A percentile compares a stretch with the other conserved stretches of the same genome.
phyloP scores from a whole-genome alignment of 2,888 invertebrate species.

The Eilema griseolum region DNA sequence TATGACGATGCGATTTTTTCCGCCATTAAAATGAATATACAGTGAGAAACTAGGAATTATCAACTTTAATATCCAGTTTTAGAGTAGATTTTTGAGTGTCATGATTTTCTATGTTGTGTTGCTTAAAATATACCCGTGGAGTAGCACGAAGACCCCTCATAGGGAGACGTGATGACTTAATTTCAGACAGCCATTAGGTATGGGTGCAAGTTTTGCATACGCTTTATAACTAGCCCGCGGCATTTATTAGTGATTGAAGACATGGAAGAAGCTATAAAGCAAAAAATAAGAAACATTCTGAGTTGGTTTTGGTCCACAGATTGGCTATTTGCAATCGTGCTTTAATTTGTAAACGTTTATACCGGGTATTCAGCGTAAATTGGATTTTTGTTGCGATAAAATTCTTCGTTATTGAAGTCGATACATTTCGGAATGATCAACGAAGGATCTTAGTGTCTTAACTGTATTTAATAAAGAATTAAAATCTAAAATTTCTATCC shows the following conservation, averaged over 20 bases:
- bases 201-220: conserved; percentile 69
- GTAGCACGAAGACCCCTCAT: conserved; percentile 71
- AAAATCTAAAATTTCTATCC: background rate
- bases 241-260: conserved; percentile 35
- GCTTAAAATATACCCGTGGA: conserved; percentile 63
- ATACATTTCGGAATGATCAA: background rate
- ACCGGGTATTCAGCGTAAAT: conserved; percentile 29
- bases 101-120: conserved; percentile 30
- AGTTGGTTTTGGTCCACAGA: conserved; percentile 35
- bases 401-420: conserved; percentile 26
- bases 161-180: conserved; percentile 80
- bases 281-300: conserved; percentile 40
- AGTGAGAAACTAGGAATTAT: conserved; percentile 19
- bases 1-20: conserved; percentile 82
- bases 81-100: conserved; percentile 37
- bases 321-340: conserved; percentile 34
- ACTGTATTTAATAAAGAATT: background rate
- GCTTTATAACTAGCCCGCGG: conserved; percentile 38
- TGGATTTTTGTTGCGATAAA: conserved; percentile 32
- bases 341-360: conserved; percentile 33
- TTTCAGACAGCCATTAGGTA: conserved; percentile 75
- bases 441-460: conserved; percentile 5
- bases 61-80: conserved; percentile 18
- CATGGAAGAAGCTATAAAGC: conserved; percentile 13
- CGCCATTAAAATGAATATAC: conserved; percentile 61